phyloP scores from a whole-genome alignment of 2,113 vertebrate species.

The Cyprinodon variegatus region DNA sequence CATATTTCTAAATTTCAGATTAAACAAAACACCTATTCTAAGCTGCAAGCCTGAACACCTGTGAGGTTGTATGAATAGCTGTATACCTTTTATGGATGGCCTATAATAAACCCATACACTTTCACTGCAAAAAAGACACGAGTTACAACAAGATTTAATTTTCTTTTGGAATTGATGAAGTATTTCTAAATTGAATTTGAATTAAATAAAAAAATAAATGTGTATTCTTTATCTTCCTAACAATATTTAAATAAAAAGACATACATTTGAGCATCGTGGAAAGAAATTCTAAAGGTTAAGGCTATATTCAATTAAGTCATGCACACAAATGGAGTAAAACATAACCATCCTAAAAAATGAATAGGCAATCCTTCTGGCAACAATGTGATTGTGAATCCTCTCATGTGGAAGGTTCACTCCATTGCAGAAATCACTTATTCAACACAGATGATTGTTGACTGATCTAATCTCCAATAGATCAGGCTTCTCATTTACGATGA shows the following conservation, averaged over 20 bases:
- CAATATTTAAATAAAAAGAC: not conserved
- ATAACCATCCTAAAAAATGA: slow-evolving; percentile 54
- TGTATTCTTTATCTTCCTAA: not conserved
- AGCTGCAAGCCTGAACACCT: too few species aligned
- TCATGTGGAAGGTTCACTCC: slow-evolving; percentile 52
- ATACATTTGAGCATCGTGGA: not conserved
- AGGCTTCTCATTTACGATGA: slow-evolving; percentile 63
- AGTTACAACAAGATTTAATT: not conserved
- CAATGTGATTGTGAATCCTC: slow-evolving; percentile 53
- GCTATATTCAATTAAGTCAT: slow-evolving; percentile 18
- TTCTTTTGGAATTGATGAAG: too few species aligned
- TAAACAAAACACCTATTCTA: not conserved
- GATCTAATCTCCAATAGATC: slow-evolving; percentile 72
- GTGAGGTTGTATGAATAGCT: too few species aligned
- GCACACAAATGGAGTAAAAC: slow-evolving; percentile 51
- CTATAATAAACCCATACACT: too few species aligned
- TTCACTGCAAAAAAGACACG: not conserved
- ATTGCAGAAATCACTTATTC: slow-evolving; percentile 58
- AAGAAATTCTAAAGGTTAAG: slow-evolving; percentile 5
- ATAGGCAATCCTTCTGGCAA: slow-evolving; percentile 61
- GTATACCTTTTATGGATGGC: too few species aligned
- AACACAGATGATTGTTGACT: slow-evolving; percentile 66
- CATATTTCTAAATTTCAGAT: not conserved
- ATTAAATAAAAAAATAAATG: too few species aligned
- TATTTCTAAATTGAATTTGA: too few species aligned